Base-by-base conservation (phyloP, 2,113 vertebrate genomes). In the Zosterops japonicus region DNA sequence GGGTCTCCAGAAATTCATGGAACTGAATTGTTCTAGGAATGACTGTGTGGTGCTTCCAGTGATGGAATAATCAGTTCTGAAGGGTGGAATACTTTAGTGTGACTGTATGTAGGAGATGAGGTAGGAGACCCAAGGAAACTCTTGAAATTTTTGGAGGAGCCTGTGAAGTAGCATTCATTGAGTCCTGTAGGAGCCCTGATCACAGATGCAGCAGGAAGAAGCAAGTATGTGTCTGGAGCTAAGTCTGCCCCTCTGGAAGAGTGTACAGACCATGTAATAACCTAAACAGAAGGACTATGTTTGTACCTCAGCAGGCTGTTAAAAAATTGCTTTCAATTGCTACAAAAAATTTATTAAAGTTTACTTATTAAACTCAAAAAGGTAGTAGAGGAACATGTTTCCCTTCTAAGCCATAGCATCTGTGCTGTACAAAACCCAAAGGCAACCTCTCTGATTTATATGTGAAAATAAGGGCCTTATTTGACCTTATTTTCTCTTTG, bases 401-500 rank as follows among this genome's bases (percentile, higher is more conserved):
- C 24, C 17, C 35, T 72, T 93, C 59, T 25, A 61, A 69, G 46
- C 41, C 29, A 28, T 24, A 28, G 39, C 29, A 57, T 93, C 31
- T 95, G 33, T 55, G 27, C 70, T 93, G 70, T 44, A 70, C 5
- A 4, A 70, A 90, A 88, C 70, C 24, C 52, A 78, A 77, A 87
- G 33, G 61, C 71, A 72, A 36, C 27, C 11, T 67, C 1, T 77
- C 44, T 64, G 49, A 65, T 79, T 87, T 53, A 33, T 75, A 52
- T 68, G 31, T 80, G 47, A 88, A 93, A 94, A 83, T 72, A 39
- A 39, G 39, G 39, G 39, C 39, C 39, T 39, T 39, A 68, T n/a
- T 63, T 93, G 67, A 86, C 71, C 76, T 67, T 90, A 60, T 91
- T 96, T 96, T 79, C 55, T 77, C 59, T 90, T 67, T 67, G 71